Base-by-base conservation (phyloP, 2,888 invertebrate genomes). In the Hipparchia sbordonii region DNA sequence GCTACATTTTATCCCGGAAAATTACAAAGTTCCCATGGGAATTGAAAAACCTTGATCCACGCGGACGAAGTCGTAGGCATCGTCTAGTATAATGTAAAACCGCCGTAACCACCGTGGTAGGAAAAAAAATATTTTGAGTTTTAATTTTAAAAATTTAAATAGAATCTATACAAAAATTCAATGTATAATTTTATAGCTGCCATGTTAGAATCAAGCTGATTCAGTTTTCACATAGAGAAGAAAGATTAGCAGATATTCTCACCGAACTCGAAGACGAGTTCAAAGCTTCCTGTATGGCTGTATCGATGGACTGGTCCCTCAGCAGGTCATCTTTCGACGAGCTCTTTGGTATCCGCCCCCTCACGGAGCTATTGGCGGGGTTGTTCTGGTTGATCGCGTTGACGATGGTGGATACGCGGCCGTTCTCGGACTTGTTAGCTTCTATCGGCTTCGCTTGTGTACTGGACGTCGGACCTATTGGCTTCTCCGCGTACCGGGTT, bases 241-340 rank as follows among this genome's bases (percentile, higher is more conserved):
- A 39, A 39, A 48, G 48, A 7, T 48, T 48, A 6, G 8, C 8
- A 57, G 23, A 56, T 45, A 13, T 61, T 85, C 90, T 89, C 80
- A 94, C 94, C 77, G 94, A 93, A 84, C 86, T 90, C 75, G 90
- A 87, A 9, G 93, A 94, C 13, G 90, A 85, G 82, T 94, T 94
- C 13, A 94, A 82, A 71, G 89, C 89, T 59, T 94, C 94, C 77
- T 93, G 91, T 70, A 90, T 75, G 23, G 86, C 85, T 68, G 82
- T 86, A 10, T 93, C 93, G 0, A 82, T 81, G 10, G 84, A 84
- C 61, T 87, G 85, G 10, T 93, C 91, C 71, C 89, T 89, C 8
- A 92, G 74, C 52, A 94, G 83, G 61, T 94, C 91, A 63, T 94
- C 94, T 77, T 92, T 94, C 1, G 93, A 93, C 0, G 91, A 89